These are phyloP conservation scores for Celastrina argiolus DNA, from an alignment of 2,888 invertebrate genomes.

Conservation along the genomic window DNA sequence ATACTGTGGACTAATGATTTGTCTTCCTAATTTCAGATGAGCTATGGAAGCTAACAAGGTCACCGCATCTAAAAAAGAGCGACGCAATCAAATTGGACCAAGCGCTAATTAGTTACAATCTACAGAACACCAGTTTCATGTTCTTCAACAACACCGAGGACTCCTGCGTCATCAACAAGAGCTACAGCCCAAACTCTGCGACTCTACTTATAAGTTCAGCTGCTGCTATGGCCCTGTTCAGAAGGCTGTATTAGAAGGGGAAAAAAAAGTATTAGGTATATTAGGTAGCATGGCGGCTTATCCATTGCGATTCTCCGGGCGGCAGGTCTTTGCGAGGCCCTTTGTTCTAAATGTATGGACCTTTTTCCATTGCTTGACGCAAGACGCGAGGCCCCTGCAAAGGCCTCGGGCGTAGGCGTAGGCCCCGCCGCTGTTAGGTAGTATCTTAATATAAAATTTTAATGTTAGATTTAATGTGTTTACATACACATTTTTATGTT, in stretches of 20 bases:
- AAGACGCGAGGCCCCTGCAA: too few species aligned
- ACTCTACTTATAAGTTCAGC: slow-evolving; percentile 52
- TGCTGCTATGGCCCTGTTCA: slow-evolving; percentile 51
- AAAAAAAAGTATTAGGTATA: too few species aligned
- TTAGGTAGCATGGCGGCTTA: background rate
- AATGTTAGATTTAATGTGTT: background rate
- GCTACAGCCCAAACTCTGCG: slow-evolving; percentile 46
- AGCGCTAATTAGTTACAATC: slow-evolving; percentile 52
- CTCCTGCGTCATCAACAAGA: slow-evolving; percentile 53
- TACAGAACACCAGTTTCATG: slow-evolving; percentile 50
- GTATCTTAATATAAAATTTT: background rate
- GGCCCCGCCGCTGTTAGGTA: too few species aligned
- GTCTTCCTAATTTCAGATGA: slow-evolving; percentile 52
- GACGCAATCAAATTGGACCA: slow-evolving; percentile 54
- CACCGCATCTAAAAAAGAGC: slow-evolving; percentile 57
- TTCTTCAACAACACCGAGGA: slow-evolving; percentile 63
- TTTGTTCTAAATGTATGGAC: too few species aligned
- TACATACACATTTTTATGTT: too few species aligned
- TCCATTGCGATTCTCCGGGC: too few species aligned
- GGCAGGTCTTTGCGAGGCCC: too few species aligned
- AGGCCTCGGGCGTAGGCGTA: too few species aligned
- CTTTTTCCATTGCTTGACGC: too few species aligned
- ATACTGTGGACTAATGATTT: too few species aligned
- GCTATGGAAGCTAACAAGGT: slow-evolving; percentile 63
- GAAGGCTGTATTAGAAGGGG: slow-evolving; percentile 51